Conservation (phyloP, 1,140 invertebrate species). For the Achatina immaculata region DNA sequence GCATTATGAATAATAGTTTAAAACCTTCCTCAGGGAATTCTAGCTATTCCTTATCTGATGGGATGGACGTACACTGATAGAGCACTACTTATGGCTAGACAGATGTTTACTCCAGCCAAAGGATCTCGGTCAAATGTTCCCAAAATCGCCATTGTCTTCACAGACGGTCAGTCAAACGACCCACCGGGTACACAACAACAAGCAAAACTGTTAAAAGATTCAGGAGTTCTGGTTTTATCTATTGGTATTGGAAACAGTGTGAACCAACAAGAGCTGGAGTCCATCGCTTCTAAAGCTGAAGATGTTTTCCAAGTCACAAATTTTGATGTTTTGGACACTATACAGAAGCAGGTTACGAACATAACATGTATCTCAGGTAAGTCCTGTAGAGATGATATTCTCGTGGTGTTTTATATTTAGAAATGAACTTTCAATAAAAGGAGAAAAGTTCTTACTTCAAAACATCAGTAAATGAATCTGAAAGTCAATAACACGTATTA, state of each 20-base stretch:
- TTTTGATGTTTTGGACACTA: conserved; percentile 2
- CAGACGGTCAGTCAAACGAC: background rate
- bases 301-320: background rate
- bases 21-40: background rate
- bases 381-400: too few species aligned
- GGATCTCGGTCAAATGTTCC: conserved; percentile 3
- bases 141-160: background rate
- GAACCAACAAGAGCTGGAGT: background rate
- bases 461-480: too few species aligned
- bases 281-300: background rate
- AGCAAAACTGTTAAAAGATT: background rate
- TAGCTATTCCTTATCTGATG: background rate
- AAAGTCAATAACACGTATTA: too few species aligned
- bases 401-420: too few species aligned
- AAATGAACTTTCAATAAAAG: too few species aligned
- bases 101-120: background rate
- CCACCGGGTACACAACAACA: background rate
- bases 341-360: background rate
- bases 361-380: background rate
- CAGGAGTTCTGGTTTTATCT: background rate
- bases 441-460: too few species aligned
- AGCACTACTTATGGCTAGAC: conserved; percentile 11
- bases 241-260: background rate
- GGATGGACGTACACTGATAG: conserved; percentile 18
- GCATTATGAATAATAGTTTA: too few species aligned